Conservation (phyloP, 2,113 vertebrate genomes). For the western clawed frog (Xenopus tropicalis) region UCB_Xtro_10.0 CM004450.2:55999001-55999500, state of each 20-base stretch:
- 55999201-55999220: constrained; percentile 33
- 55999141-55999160: constrained; percentile 22
- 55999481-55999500: too few species aligned
- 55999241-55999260: constrained; percentile 23
- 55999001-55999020: constrained; percentile 4
- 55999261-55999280: constrained; percentile 32
- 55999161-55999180: constrained; percentile 41
- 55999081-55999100: too few species aligned
- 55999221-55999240: constrained; percentile 32
- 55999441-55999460: too few species aligned
- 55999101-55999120: too few species aligned
- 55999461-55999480: too few species aligned
- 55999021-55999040: background rate
- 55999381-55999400: constrained; percentile 8
- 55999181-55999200: constrained; percentile 33
- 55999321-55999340: constrained; percentile 29
- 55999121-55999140: constrained; percentile 27
- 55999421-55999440: too few species aligned
- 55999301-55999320: constrained; percentile 41
- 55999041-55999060: background rate
- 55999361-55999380: constrained; percentile 4
- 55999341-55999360: background rate
- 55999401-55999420: background rate
- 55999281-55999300: constrained; percentile 23
- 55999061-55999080: background rate